A percentile compares a stretch with the other conserved stretches of the same genome.
phyloP scores from a whole-genome alignment of 2,113 vertebrate species.

The Nymphicus hollandicus region DNA sequence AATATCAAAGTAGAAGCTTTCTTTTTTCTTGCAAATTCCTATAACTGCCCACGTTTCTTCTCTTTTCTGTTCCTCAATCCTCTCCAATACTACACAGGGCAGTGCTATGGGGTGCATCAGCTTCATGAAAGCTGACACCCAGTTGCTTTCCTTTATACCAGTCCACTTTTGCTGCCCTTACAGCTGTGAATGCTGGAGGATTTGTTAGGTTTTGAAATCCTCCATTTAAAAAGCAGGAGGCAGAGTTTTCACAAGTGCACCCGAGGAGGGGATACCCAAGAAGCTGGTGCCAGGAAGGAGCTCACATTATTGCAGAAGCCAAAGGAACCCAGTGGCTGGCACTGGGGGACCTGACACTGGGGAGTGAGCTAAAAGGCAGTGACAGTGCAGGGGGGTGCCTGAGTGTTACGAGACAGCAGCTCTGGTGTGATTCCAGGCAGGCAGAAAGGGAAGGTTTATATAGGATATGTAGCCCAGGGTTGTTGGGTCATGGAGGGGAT shows the following conservation, averaged over 20 bases:
- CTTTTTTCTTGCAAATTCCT: conserved; percentile 28
- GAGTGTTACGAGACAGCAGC: background rate
- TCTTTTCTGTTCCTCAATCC: background rate
- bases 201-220: background rate
- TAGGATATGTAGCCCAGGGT: background rate
- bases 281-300: background rate
- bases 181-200: background rate
- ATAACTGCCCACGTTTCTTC: background rate
- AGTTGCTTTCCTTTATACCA: background rate
- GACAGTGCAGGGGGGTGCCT: background rate
- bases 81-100: background rate
- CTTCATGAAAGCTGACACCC: background rate
- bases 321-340: background rate
- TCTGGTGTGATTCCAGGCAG: background rate
- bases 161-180: background rate
- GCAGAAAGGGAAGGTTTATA: background rate
- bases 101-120: background rate
- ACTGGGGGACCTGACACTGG: background rate
- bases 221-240: background rate
- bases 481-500: background rate
- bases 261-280: background rate
- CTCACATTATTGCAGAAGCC: background rate
- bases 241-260: background rate
- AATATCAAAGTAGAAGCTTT: background rate
- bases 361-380: background rate